Conservation (phyloP, 2,113 vertebrate species). For the Columba livia region DNA sequence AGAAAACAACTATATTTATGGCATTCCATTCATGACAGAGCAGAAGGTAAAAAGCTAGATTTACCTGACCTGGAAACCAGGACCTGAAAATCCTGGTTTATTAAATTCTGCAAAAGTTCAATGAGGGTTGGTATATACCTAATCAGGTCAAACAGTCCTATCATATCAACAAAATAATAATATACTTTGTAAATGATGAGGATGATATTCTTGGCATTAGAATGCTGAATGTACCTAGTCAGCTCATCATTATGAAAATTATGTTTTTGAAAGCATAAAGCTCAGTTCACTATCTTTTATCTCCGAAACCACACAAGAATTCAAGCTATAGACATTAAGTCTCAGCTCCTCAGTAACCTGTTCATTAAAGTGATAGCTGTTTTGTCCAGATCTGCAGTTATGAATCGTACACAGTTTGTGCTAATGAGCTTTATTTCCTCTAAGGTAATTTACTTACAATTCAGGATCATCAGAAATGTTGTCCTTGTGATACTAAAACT, state of each 20-base stretch:
- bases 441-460: not conserved
- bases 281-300: not conserved
- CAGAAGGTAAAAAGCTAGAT: not conserved
- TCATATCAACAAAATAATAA: not conserved
- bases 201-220: not conserved
- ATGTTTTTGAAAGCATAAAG: not conserved
- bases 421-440: conserved; percentile 25
- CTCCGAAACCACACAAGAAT: not conserved
- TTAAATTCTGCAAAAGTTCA: not conserved
- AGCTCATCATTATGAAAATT: not conserved
- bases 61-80: not conserved
- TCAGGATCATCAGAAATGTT: not conserved
- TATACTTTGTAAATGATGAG: not conserved
- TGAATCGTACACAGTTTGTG: not conserved
- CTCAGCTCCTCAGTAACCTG: not conserved
- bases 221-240: not conserved
- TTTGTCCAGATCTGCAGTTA: conserved; percentile 21
- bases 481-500: not conserved
- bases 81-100: not conserved
- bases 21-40: not conserved
- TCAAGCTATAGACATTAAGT: not conserved
- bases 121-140: not conserved
- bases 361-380: not conserved
- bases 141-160: not conserved
- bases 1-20: not conserved